A percentile compares a stretch with the other conserved stretches of the same genome.
These are phyloP conservation scores for Chrysocyon brachyurus DNA, from an alignment of 2,797 vertebrate species.

Conservation along the genomic window DNA sequence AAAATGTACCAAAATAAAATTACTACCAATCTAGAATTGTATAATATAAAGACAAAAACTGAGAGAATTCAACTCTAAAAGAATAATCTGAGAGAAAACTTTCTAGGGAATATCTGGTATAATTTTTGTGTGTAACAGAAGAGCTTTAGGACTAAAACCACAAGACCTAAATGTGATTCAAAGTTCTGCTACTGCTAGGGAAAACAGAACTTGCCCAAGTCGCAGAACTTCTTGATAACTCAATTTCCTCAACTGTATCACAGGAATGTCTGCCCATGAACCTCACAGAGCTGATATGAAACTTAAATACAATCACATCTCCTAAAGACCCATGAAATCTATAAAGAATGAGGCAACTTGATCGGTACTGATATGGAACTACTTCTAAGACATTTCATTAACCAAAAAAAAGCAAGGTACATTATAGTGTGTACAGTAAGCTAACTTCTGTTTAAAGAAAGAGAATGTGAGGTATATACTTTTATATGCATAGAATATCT, in stretches of 20 bases:
- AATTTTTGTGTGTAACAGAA: neutral
- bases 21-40: neutral
- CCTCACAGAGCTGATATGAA: neutral
- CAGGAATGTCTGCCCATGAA: neutral
- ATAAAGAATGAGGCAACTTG: neutral
- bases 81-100: neutral
- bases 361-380: neutral
- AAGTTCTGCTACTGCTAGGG: neutral
- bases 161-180: neutral
- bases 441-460: neutral
- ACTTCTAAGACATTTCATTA: neutral
- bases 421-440: neutral
- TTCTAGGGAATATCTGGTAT: neutral
- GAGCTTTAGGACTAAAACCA: neutral
- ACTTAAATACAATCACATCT: neutral
- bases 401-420: neutral
- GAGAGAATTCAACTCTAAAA: neutral
- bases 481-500: neutral
- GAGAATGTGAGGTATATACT: neutral
- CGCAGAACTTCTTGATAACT: neutral
- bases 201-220: neutral
- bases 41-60: neutral
- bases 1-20: neutral
- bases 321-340: neutral
- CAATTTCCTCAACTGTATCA: neutral